Evolutionary conservation across 2,797 vertebrate genomes (phyloP), one percentile per base, ranked within the genome.

Genomic region (Alosa sapidissima): DNA sequence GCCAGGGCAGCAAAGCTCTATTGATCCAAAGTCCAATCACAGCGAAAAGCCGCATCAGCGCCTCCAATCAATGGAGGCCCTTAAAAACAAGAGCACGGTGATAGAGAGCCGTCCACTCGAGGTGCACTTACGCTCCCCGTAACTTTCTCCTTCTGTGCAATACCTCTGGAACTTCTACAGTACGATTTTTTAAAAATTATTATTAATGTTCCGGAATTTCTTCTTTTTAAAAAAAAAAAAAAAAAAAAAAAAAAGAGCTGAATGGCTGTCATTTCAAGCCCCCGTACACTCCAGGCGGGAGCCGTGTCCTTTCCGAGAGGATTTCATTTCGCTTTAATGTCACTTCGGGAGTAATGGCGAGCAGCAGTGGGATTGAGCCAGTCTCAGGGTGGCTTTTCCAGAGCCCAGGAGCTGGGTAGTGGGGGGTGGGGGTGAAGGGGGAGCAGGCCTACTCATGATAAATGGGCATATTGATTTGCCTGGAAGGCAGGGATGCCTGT

Each of bases 1-100:
- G 89, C 91, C 90, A 62, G 48, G 81, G 87, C 87, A 78, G 82
- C 36, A 86, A 90, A 91, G 86, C 81, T 36, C 54, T 92, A 95
- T 95, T 89, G 94, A 95, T 94, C 92, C 36, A 60, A 87, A 88
- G 86, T 91, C 91, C 87, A 90, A 92, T 93, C 91, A 85, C 89
- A 90, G 89, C 83, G 84, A 89, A 93, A 89, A 90, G 91, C 92
- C 84, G 60, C 90, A 90, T 94, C 92, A 92, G 93, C 93, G 89
- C 85, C 86, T 91, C 91, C 81, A 92, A 93, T 94, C 92, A 92
- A 91, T 90, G 84, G 33, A 54, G 41, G 36, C 65, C 65, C 33
- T 72, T 36, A 72, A 72, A 72, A 72, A 72, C 65, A 72, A 41
- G 65, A 36, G 65, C 65, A 13, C 14, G 14, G 33, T 41, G 65